Base-by-base conservation (phyloP, 2,113 vertebrate species). In the Nyctereutes procyonoides region DNA sequence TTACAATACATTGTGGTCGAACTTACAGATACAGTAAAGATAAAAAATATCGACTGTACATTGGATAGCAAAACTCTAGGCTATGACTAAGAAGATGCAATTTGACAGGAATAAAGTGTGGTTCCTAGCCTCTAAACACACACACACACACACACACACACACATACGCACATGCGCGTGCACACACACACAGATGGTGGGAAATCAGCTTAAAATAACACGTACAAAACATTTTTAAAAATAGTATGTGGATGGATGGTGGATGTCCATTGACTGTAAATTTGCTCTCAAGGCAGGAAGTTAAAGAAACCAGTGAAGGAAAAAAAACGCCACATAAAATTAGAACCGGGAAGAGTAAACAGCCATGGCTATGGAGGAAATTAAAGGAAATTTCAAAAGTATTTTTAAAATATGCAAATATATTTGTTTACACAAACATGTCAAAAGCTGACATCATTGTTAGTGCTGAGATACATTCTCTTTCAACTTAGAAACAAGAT, bases 311-410 rank as follows among this genome's bases (percentile, higher is more conserved):
- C 17, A 67, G 88, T 13, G 43, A 71, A 71, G 10, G 16, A 55
- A 55, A 55, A 55, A 48, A 63, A 12, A 1, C 10, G 3, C 56
- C 0, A 2, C 20, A 67, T 55, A 76, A 83, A 87, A 83, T 83
- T 55, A 95, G 14, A 62, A 73, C 20, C 4, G 6, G 91, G 28
- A 96, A 95, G 48, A 13, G 1, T 84, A 91, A 80, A 62, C 38
- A 91, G 30, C 14, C 38, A 74, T 38, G 32, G n/a, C 8, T 83
- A 43, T 15, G 8, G 62, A 83, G 13, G 2, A 83, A 82, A 93
- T 60, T 53, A 93, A 58, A 95, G 60, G 14, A 88, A 53, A 87
- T 95, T 87, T 91, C 35, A 77, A 51, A 74, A 93, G 32, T 84
- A 91, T 90, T 82, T 83, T 51, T 51, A 83, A 73, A 26, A 35